A percentile compares a stretch with the other conserved stretches of the same genome.
These are phyloP conservation scores for Apogon talboti DNA, from an alignment of 2,797 vertebrate genomes.

Conservation along the genomic window DNA sequence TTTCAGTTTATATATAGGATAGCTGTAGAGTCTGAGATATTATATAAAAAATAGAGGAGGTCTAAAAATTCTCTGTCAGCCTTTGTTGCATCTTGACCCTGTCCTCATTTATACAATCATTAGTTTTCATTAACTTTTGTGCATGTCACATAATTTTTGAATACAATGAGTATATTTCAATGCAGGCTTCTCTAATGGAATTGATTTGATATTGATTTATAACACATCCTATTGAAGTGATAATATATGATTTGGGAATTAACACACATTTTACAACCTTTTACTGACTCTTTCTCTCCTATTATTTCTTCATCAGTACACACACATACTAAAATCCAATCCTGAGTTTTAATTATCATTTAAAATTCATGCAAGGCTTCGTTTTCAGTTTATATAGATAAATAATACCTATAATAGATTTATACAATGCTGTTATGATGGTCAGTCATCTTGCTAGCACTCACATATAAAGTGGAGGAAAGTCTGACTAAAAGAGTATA, in stretches of 20 bases:
- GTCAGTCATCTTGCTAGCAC: not conserved
- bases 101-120: not conserved
- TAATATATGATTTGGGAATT: not conserved
- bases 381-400: no score
- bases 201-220: not conserved
- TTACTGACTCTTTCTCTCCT: not conserved
- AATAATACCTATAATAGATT: no score
- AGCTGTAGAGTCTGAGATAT: conserved; percentile 9
- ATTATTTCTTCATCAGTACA: no score
- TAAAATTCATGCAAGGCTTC: no score
- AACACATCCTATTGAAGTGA: not conserved
- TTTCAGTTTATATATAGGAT: conserved; percentile 17
- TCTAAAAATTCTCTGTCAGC: no score
- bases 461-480: no score
- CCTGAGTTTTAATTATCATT: no score
- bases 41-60: no score
- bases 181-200: not conserved
- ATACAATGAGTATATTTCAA: not conserved
- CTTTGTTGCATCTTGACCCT: not conserved
- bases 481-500: not conserved
- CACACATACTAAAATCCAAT: no score
- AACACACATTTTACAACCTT: not conserved
- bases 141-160: not conserved
- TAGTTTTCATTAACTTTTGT: no score
- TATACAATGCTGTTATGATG: not conserved